Evolutionary conservation across 2,797 vertebrate species (phyloP), one percentile per base, ranked within the genome.

Genomic region (Neosilurus mollespiculum): DNA sequence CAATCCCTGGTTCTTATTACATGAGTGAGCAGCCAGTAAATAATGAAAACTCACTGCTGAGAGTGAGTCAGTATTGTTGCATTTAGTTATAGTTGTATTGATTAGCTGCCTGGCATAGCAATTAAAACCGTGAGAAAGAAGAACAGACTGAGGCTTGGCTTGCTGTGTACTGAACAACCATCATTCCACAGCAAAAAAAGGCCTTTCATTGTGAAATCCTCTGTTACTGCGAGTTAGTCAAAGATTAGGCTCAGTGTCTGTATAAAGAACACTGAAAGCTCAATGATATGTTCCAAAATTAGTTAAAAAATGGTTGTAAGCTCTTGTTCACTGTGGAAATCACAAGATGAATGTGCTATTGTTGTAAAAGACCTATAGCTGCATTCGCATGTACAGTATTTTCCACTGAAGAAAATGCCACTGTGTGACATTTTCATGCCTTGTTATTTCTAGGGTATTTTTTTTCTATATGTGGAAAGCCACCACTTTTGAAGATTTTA

Each of bases 61-160:
- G 80, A 82, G 76, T 84, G 76, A 83, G 81, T 88, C 80, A 83
- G 82, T 83, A 84, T 84, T 87, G 83, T 84, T 86, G 62, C 80
- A 70, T 83, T 86, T 82, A 83, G 81, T 83, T 83, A 62, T 72
- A 71, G 65, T 62, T 66, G 67, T 86, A 87, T 86, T 69, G 87
- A 88, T 86, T 86, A 84, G 37, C 80, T 86, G 87, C 30, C 83
- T 62, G 70, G 72, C 30, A 83, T 20, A 83, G 83, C 85, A 86
- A 83, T 83, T 86, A 86, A 84, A 86, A 73, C 73, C 70, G 67
- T 70, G 73, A 58, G 82, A 82, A 80, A 70, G 64, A 80, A 76
- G 64, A 80, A 70, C 34, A 51, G 43, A 75, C 81, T 64, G 12
- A 72, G 22, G 59, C 56, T 9, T 34, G 67, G 24, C 67, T 73